These are phyloP conservation scores for Drosophila melanica DNA, from an alignment of 1,140 invertebrate species.

Conservation along the genomic window DNA sequence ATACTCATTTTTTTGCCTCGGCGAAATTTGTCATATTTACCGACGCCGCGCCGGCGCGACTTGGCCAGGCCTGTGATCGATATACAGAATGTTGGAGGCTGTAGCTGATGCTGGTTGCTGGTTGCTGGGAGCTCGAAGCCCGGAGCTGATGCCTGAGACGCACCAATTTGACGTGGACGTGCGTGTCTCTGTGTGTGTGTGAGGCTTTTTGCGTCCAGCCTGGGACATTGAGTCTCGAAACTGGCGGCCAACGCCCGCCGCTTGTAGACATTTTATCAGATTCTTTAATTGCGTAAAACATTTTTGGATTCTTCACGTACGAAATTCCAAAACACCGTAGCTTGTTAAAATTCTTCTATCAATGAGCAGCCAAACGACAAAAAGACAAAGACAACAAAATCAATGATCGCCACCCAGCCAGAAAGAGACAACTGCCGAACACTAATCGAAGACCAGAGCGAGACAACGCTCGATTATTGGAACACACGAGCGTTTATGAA, in stretches of 20 bases:
- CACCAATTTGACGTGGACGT: conserved; percentile 18
- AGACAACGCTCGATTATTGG: conserved; percentile 28
- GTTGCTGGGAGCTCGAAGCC: conserved; percentile 14
- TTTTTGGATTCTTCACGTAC: conserved; percentile 83
- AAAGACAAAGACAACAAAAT: conserved; percentile 42
- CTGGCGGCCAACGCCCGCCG: conserved; percentile 44
- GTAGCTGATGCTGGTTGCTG: neutral
- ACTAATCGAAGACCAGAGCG: neutral
- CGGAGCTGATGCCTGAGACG: conserved; percentile 13
- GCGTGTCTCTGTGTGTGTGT: conserved; percentile 29
- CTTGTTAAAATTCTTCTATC: conserved; percentile 83
- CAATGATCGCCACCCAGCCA: conserved; percentile 25
- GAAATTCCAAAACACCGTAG: conserved; percentile 81
- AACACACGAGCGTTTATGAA: conserved; percentile 47
- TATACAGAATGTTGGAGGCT: conserved; percentile 43
- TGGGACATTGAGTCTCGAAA: conserved; percentile 18
- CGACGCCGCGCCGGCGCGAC: conserved; percentile 27
- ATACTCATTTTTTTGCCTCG: conserved; percentile 29
- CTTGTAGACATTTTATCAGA: conserved; percentile 82
- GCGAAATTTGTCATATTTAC: conserved; percentile 80
- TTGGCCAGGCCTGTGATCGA: conserved; percentile 65
- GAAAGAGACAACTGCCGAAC: conserved; percentile 8
- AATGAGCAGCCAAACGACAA: conserved; percentile 49
- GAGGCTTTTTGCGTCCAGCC: conserved; percentile 34
- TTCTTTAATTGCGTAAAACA: conserved; percentile 83